A percentile compares a stretch with the other conserved stretches of the same genome.
These are phyloP conservation scores for Rhizoglyphus robini DNA, from an alignment of 1,140 invertebrate genomes.

Conservation along the genomic window DNA sequence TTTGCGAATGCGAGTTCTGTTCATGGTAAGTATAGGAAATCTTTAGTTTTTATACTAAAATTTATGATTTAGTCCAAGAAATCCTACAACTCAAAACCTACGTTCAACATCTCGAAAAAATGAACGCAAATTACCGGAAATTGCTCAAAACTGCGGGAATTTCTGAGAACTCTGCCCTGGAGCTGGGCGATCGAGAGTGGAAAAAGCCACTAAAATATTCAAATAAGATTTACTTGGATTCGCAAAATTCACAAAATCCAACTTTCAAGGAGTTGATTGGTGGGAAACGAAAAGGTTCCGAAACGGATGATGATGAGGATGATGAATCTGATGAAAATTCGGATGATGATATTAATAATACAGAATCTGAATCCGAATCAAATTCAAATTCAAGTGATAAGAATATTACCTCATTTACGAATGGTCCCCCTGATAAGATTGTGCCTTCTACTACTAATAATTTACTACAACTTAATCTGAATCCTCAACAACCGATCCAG, in stretches of 20 bases:
- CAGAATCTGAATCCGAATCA: background rate
- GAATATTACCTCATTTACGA: background rate
- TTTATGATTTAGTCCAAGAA: background rate
- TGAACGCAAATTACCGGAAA: background rate
- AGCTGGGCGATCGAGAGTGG: background rate
- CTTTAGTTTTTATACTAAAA: background rate
- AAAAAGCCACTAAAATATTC: background rate
- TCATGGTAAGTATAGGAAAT: background rate
- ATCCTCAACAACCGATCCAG: background rate
- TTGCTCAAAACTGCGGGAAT: background rate
- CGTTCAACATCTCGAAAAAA: background rate
- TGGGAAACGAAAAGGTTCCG: background rate
- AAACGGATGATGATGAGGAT: background rate
- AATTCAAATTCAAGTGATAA: background rate
- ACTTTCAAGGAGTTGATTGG: background rate
- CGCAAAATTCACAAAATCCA: background rate
- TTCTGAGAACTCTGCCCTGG: background rate
- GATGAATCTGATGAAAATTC: background rate
- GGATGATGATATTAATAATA: background rate
- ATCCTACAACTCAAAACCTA: background rate
- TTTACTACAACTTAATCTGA: background rate
- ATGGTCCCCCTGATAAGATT: too few species aligned
- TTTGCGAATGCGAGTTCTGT: background rate
- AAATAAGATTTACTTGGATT: background rate
- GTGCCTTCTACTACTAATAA: background rate